Percentiles rank a stretch among this genome's conserved stretches.
These are phyloP conservation scores for Sinodicranocentrus sp. DNA, from an alignment of 2,888 invertebrate genomes.

Conservation along the genomic window DNA sequence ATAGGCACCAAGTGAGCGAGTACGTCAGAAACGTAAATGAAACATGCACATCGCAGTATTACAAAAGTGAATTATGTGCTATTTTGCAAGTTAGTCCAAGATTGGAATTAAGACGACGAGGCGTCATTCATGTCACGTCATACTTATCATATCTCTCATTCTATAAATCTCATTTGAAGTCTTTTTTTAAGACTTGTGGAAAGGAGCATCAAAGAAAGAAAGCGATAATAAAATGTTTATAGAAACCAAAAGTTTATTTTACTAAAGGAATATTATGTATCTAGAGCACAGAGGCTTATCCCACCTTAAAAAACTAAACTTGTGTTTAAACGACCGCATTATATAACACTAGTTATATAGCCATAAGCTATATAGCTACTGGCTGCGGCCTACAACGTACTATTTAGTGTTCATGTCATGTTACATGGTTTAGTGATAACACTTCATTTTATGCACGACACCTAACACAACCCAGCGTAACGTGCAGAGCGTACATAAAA, in stretches of 20 bases:
- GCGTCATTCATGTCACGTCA: conserved; percentile 26
- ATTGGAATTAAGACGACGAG: conserved; percentile 14
- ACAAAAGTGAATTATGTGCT: no score
- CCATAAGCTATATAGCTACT: not conserved
- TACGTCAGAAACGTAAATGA: no score
- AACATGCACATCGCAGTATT: no score
- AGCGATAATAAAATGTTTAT: not conserved
- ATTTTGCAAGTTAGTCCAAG: conserved; percentile 1
- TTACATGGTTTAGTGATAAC: conserved; percentile 46
- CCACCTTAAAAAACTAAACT: not conserved
- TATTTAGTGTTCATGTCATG: conserved; percentile 55
- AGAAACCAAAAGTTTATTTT: not conserved
- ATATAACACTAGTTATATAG: not conserved
- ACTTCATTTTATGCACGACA: conserved; percentile 37
- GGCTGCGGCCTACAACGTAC: conserved; percentile 35
- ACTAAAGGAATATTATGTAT: not conserved
- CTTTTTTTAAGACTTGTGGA: conserved; percentile 17
- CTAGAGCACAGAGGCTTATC: conserved; percentile 11
- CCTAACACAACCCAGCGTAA: conserved; percentile 44
- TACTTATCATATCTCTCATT: conserved; percentile 19
- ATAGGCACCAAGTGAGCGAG: no score
- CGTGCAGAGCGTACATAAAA: conserved; percentile 31
- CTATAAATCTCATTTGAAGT: conserved; percentile 27
- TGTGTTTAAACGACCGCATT: conserved; percentile 1
- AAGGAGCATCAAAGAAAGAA: not conserved